Conservation (phyloP, 2,113 vertebrate species). For the Diglossa brunneiventris region DNA sequence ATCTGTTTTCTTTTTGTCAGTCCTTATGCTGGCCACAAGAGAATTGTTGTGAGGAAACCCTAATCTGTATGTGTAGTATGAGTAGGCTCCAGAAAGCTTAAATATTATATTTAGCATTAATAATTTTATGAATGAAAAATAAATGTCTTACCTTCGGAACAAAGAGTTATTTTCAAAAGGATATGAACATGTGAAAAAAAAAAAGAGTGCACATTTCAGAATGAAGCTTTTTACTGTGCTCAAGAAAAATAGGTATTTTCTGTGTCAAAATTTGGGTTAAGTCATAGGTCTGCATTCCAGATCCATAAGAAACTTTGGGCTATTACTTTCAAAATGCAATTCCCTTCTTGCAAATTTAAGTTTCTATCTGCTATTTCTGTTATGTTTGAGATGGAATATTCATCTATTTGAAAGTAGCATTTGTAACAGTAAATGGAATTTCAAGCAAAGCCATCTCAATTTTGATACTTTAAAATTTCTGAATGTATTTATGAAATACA, state of each 20-base stretch:
- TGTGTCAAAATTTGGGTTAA: neutral
- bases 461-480: neutral
- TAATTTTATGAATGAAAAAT: neutral
- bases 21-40: neutral
- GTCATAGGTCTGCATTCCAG: neutral
- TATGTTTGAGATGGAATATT: neutral
- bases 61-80: neutral
- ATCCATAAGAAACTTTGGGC: neutral
- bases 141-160: neutral
- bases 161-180: neutral
- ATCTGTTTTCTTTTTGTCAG: neutral
- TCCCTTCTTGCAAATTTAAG: neutral
- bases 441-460: neutral
- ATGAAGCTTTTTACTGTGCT: neutral
- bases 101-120: neutral
- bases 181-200: neutral
- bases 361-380: neutral
- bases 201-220: neutral
- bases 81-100: neutral
- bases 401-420: neutral
- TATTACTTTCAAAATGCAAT: neutral
- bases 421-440: neutral
- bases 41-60: neutral
- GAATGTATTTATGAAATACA: neutral
- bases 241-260: neutral